Evolutionary conservation across 2,888 invertebrate genomes (phyloP), one percentile per base, ranked within the genome.

Genomic region (Torymus tubicola): DNA sequence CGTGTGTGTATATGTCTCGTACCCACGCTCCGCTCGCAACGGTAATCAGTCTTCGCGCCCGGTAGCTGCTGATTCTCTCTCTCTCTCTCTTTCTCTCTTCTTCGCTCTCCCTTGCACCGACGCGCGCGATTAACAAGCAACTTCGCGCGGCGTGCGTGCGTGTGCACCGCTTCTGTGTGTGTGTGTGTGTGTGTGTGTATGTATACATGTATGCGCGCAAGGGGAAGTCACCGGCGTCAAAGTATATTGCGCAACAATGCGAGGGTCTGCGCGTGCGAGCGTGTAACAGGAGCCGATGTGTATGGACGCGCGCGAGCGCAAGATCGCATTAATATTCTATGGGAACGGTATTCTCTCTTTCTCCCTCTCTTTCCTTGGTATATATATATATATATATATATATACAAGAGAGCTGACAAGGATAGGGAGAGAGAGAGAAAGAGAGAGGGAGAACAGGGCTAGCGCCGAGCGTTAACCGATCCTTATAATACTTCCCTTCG

Each of bases 311-410:
- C 82, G 60, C 75, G 60, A 81, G 85, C 83, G 84, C 84, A 84
- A 85, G 87, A 88, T 88, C 88, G 86, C 89, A 90, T 90, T 90
- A 89, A 90, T 88, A 90, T 90, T 90, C 89, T 88, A 89, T 88
- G 89, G 89, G 89, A 90, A 89, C 88, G 89, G 89, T 89, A 89
- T 82, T 89, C 87, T 31, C 31, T 31, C 31, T 31, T 8, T 3
- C 31, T 31, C 31, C 31, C 79, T 79, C 81, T 53, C 64, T 65
- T 74, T 64, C 73, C 31, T 55, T 65, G 24, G 61, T 60, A 58
- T n/a, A n/a, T n/a, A n/a, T n/a, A n/a, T n/a, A n/a, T n/a, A n/a
- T n/a, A n/a, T 14, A 72, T 24, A 16, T n/a, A 58, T 57, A 50
- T 88, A 88, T 87, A 85, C 87, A 86, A 84, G 84, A 75, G 76